These are phyloP conservation scores for Anoplophora glabripennis DNA, from an alignment of 1,140 invertebrate genomes.

Conservation along the genomic window DNA sequence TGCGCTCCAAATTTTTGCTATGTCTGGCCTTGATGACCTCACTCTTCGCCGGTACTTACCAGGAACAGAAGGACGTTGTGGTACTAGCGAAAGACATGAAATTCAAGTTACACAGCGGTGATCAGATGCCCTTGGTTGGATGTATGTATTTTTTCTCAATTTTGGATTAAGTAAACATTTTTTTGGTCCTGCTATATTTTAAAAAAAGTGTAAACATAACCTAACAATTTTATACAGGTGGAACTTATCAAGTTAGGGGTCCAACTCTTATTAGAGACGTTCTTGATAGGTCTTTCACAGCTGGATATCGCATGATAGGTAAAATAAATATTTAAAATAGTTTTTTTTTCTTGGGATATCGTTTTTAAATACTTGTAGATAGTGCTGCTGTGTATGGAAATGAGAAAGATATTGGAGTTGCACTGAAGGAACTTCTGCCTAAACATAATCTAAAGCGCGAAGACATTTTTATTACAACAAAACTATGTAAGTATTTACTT, in stretches of 20 bases:
- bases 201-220: conserved; percentile 5
- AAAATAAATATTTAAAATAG: conserved; percentile 30
- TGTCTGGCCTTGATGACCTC: not conserved
- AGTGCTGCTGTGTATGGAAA: conserved; percentile 74
- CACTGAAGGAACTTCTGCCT: conserved; percentile 59
- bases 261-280: conserved; percentile 49
- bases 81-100: conserved; percentile 35
- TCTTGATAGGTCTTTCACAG: conserved; percentile 53
- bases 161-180: conserved; percentile 2
- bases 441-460: conserved; percentile 63
- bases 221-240: conserved; percentile 48
- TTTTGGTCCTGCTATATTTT: not conserved
- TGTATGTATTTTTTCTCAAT: conserved; percentile 34
- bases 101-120: conserved; percentile 34
- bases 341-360: conserved; percentile 14
- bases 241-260: conserved; percentile 53
- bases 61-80: conserved; percentile 11
- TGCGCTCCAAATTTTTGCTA: not conserved
- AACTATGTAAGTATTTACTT: conserved; percentile 58
- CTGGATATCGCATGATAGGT: conserved; percentile 62
- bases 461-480: conserved; percentile 77
- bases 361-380: conserved; percentile 53
- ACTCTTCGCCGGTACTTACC: not conserved
- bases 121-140: conserved; percentile 42
- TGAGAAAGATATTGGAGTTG: conserved; percentile 65